Evolutionary conservation across 2,113 vertebrate genomes (phyloP).

Genomic region (Cyanoliseus patagonus): DNA sequence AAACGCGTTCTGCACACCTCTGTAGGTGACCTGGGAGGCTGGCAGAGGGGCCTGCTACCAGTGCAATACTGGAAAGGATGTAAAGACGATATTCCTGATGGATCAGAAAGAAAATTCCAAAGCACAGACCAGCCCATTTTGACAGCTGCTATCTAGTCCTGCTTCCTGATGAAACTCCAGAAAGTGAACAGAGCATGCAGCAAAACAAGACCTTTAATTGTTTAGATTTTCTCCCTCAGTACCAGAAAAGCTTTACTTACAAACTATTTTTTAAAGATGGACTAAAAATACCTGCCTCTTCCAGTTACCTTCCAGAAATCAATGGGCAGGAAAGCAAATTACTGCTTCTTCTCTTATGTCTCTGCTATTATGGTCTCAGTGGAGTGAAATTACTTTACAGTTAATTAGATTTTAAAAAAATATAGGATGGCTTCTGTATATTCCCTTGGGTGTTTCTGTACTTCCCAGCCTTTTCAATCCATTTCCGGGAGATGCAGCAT

Average conservation of each 20-base stretch:
- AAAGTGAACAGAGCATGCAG: not conserved
- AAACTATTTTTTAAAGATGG: not conserved
- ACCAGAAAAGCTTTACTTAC: not conserved
- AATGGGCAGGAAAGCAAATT: constrained; percentile 25
- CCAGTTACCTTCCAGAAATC: constrained; percentile 24
- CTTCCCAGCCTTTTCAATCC: not conserved
- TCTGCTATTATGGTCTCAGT: not conserved
- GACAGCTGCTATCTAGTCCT: not conserved
- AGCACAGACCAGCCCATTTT: not conserved
- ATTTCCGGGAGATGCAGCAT: constrained; percentile 26
- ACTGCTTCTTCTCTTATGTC: not conserved
- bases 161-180: not conserved
- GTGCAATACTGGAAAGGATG: not conserved
- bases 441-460: not conserved
- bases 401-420: constrained; percentile 46
- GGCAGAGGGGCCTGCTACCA: not conserved
- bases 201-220: not conserved
- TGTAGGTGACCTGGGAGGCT: not conserved
- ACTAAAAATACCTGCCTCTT: constrained; percentile 21
- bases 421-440: not conserved
- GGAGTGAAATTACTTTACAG: constrained; percentile 39
- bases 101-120: not conserved
- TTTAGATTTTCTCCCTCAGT: not conserved
- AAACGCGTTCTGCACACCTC: not conserved
- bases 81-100: not conserved